Base-by-base conservation (phyloP, 2,888 invertebrate genomes). In the Bembecia ichneumoniformis region DNA sequence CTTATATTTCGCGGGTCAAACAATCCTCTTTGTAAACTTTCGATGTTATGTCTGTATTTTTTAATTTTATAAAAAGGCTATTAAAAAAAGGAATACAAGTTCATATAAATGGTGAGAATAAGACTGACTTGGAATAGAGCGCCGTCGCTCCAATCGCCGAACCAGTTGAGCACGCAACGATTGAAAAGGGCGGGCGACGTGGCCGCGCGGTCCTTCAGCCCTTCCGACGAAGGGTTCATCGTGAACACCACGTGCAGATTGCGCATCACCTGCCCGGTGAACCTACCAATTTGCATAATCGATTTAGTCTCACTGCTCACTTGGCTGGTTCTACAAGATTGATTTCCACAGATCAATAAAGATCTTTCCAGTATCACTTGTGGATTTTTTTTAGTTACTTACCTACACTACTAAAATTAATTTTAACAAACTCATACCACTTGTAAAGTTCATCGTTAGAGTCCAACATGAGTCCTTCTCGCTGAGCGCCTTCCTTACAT, bases 241-340 rank as follows among this genome's bases (percentile, higher is more conserved):
- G 99, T 99, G 86, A 99, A 99, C 45, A 99, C 99, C 9, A 99
- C 99, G 82, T 99, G 99, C 47, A 99, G 89, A 79, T 99, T 99
- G 55, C 95, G 93, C 97, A 99, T 99, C 36, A 99, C 98, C 91
- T 98, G 95, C 20, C 96, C 96, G 0, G 99, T 99, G 80, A 99
- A 99, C 86, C 84, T 87, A 50, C 3, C 28, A 7, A 20, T 3
- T 4, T 40, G n/a, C 4, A 40, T 40, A 7, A 4, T n/a, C 14
- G 2, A 49, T 9, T 15, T n/a, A n/a, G n/a, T n/a, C n/a, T n/a
- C n/a, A n/a, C n/a, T n/a, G n/a, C n/a, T 1, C 28, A 15, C 16
- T 13, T 15, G 1, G 7, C 3, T 36, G 3, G 9, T 15, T 36
- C 35, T 7, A 20, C 20, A 20, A 20, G 9, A 36, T 47, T 15